These are phyloP conservation scores for Actinia tenebrosa DNA, from an alignment of 64 coral and sea anemone species.

Conservation along the genomic window DNA sequence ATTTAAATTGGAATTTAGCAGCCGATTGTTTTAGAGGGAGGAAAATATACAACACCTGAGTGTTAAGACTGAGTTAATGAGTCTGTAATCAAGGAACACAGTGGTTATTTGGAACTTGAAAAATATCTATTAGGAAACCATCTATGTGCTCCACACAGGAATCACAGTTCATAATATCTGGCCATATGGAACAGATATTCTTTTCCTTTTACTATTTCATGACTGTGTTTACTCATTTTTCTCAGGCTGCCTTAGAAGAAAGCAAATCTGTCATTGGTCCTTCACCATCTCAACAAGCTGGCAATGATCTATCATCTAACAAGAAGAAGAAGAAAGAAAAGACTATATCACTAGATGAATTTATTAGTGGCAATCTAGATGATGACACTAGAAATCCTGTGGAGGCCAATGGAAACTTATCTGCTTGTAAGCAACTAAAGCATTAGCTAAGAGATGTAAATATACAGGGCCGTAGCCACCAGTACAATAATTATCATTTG, in stretches of 20 bases:
- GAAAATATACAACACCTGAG: too few species aligned
- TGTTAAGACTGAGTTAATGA: too few species aligned
- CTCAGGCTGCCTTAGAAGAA: conserved; percentile 16
- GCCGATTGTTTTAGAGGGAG: too few species aligned
- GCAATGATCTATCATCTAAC: neutral
- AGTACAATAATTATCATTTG: too few species aligned
- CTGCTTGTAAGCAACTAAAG: neutral
- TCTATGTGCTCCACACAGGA: too few species aligned
- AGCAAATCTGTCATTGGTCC: conserved; percentile 3
- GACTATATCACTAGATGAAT: conserved; percentile 75
- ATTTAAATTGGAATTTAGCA: too few species aligned
- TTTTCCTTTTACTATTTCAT: neutral
- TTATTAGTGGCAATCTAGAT: conserved; percentile 25
- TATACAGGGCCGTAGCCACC: too few species aligned
- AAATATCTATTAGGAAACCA: too few species aligned
- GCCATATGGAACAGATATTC: neutral
- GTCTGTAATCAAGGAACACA: too few species aligned
- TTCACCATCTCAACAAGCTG: conserved; percentile 24
- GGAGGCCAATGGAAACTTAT: conserved; percentile 6
- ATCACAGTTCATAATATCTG: too few species aligned
- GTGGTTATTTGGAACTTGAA: too few species aligned
- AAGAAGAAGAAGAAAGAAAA: conserved; percentile 61
- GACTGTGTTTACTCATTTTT: neutral
- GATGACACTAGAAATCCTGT: neutral
- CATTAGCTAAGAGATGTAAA: too few species aligned